Evolutionary conservation across 2,888 invertebrate genomes (phyloP).

Genomic region (Hirtodrosophila histrioides): DNA sequence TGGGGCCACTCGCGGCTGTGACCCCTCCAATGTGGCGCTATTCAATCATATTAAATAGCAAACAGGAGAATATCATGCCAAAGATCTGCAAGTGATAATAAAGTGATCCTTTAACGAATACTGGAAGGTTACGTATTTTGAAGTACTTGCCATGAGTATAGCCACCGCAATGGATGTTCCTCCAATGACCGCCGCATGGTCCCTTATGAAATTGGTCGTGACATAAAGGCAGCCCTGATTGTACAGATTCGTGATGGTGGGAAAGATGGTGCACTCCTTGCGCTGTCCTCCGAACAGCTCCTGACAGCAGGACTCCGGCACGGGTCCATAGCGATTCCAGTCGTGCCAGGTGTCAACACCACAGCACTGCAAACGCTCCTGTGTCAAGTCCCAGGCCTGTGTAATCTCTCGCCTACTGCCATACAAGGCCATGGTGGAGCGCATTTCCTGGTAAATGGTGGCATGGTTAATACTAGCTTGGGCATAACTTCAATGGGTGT

Average conservation of each 20-base stretch:
- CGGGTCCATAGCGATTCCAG: conserved; percentile 89
- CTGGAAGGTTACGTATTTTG: too few relatives aligned
- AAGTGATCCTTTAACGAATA: not conserved
- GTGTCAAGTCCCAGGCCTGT: conserved; percentile 94
- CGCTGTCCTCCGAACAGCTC: conserved; percentile 86
- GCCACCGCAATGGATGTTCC: conserved; percentile 93
- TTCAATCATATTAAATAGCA: conserved; percentile 93
- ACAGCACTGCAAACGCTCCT: conserved; percentile 93
- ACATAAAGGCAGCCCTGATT: conserved; percentile 90
- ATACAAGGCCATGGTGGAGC: conserved; percentile 90
- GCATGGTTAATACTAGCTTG: not conserved
- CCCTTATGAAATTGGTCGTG: conserved; percentile 89
- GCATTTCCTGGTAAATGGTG: conserved; percentile 86
- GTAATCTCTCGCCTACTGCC: conserved; percentile 89
- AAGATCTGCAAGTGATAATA: conserved; percentile 88
- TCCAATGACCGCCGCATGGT: conserved; percentile 92
- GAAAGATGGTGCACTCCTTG: conserved; percentile 82
- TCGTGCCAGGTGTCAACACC: conserved; percentile 91
- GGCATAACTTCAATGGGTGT: not conserved
- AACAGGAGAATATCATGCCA: conserved; percentile 93
- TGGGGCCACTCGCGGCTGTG: conserved; percentile 2
- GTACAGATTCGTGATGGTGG: conserved; percentile 85
- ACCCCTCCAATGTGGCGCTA: conserved; percentile 77
- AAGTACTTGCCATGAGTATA: conserved; percentile 89
- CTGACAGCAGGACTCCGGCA: conserved; percentile 92